phyloP scores from a whole-genome alignment of 2,113 vertebrate genomes.

The Brachyistius frenatus region DNA sequence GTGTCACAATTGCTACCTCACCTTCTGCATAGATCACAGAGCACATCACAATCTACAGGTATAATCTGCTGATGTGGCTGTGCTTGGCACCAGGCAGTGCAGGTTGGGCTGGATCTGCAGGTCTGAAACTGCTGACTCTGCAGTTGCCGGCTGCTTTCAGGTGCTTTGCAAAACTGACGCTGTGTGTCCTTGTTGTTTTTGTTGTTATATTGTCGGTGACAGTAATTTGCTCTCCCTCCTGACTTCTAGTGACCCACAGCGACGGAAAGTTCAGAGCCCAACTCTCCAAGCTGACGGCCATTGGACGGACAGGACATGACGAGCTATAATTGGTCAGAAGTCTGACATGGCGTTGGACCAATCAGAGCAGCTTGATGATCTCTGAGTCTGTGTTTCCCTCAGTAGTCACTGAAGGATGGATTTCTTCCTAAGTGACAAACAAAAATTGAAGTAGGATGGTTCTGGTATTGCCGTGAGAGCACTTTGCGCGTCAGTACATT shows the following conservation, averaged over 20 bases:
- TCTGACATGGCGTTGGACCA: constrained; percentile 17
- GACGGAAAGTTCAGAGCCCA: constrained; percentile 92
- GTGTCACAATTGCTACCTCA: not conserved
- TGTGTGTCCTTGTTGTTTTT: constrained; percentile 3
- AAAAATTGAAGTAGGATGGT: constrained; percentile 42
- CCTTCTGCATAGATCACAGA: not conserved
- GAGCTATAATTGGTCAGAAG: constrained; percentile 87
- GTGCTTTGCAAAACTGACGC: not conserved
- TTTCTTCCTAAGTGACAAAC: constrained; percentile 36
- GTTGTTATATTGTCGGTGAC: constrained; percentile 8
- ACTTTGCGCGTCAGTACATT: constrained; percentile 16
- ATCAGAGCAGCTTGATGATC: constrained; percentile 27
- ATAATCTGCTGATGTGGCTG: constrained; percentile 1
- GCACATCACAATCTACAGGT: constrained; percentile 1
- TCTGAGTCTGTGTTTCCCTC: constrained; percentile 23
- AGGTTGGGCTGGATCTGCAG: constrained; percentile 11
- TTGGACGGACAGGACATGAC: constrained; percentile 84
- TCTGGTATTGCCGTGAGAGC: not conserved
- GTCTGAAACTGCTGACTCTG: constrained; percentile 27
- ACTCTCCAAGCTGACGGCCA: constrained; percentile 90
- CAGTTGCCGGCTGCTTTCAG: constrained; percentile 13
- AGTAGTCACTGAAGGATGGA: constrained; percentile 43
- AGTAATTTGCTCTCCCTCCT: constrained; percentile 38
- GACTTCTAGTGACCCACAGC: constrained; percentile 88
- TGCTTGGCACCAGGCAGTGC: constrained; percentile 9